phyloP scores from a whole-genome alignment of 1,140 invertebrate genomes.

The Heliconius hermathena region DNA sequence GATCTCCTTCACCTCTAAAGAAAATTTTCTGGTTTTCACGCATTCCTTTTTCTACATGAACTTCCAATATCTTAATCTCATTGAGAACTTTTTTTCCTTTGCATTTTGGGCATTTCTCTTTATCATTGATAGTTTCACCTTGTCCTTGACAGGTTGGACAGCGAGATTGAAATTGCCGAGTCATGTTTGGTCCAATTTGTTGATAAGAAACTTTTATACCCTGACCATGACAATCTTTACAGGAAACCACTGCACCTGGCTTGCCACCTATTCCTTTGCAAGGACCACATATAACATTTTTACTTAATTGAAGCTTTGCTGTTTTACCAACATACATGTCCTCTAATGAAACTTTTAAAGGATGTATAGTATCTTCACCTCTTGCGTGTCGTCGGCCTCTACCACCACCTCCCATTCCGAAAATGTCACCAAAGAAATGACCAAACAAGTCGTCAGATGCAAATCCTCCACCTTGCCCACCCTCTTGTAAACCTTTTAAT shows the following conservation, averaged over 20 bases:
- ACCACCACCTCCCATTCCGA: slow-evolving; percentile 83
- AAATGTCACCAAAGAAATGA: slow-evolving; percentile 85
- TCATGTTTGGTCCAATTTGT: slow-evolving; percentile 90
- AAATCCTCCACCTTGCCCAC: slow-evolving; percentile 83
- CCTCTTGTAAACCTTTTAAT: slow-evolving; percentile 90
- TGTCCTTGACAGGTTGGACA: slow-evolving; percentile 87
- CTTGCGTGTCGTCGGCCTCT: slow-evolving; percentile 79
- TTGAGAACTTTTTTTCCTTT: slow-evolving; percentile 90
- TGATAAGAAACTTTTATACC: slow-evolving; percentile 87
- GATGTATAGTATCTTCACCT: slow-evolving; percentile 88
- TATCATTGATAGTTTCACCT: slow-evolving; percentile 90
- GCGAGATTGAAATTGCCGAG: slow-evolving; percentile 90
- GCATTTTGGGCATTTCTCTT: slow-evolving; percentile 91
- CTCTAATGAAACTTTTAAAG: slow-evolving; percentile 91
- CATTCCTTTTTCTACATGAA: slow-evolving; percentile 96
- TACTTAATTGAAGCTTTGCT: slow-evolving; percentile 91
- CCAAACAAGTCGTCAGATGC: slow-evolving; percentile 84
- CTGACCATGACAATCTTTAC: slow-evolving; percentile 89
- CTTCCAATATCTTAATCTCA: slow-evolving; percentile 92
- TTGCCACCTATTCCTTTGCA: slow-evolving; percentile 94
- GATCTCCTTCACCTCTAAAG: slow-evolving; percentile 95
- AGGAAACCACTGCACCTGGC: slow-evolving; percentile 87
- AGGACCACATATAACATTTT: slow-evolving; percentile 92
- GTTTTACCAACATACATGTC: slow-evolving; percentile 95
- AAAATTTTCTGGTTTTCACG: slow-evolving; percentile 92